Percentiles rank a stretch among this genome's conserved stretches.
Conservation (phyloP, 1,140 invertebrate genomes). For the Catajapyx aquilonaris region DNA sequence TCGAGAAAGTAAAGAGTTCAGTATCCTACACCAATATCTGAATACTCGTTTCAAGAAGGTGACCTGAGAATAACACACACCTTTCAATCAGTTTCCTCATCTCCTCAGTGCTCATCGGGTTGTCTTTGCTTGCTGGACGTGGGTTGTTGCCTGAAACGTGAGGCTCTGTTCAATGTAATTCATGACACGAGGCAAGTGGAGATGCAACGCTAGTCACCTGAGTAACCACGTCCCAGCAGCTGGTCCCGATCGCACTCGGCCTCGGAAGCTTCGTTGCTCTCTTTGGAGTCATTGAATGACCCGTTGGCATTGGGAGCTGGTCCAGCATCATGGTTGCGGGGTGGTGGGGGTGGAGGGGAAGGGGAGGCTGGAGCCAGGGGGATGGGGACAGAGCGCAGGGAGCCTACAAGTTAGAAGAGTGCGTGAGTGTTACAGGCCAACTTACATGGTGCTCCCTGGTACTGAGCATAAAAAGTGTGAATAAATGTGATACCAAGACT, state of each 20-base stretch:
- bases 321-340: constrained; percentile 46
- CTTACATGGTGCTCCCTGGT: background rate
- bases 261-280: constrained; percentile 81
- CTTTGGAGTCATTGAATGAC: constrained; percentile 73
- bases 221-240: constrained; percentile 44
- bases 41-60: background rate
- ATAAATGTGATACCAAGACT: constrained; percentile 28
- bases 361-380: constrained; percentile 48
- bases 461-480: background rate
- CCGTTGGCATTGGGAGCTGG: constrained; percentile 38
- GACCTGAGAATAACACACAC: constrained; percentile 34
- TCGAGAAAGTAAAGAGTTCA: constrained; percentile 13
- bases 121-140: too few relatives aligned
- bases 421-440: too few relatives aligned
- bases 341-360: constrained; percentile 38
- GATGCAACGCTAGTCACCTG: constrained; percentile 30
- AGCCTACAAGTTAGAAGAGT: constrained; percentile 23
- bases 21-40: background rate
- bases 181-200: background rate
- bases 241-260: constrained; percentile 73
- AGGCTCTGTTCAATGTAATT: background rate
- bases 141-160: background rate
- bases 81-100: constrained; percentile 90
- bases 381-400: constrained; percentile 39
- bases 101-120: constrained; percentile 78